Evolutionary conservation across 2,888 invertebrate species (phyloP).

Genomic region (Sinohyriopsis cumingii): DNA sequence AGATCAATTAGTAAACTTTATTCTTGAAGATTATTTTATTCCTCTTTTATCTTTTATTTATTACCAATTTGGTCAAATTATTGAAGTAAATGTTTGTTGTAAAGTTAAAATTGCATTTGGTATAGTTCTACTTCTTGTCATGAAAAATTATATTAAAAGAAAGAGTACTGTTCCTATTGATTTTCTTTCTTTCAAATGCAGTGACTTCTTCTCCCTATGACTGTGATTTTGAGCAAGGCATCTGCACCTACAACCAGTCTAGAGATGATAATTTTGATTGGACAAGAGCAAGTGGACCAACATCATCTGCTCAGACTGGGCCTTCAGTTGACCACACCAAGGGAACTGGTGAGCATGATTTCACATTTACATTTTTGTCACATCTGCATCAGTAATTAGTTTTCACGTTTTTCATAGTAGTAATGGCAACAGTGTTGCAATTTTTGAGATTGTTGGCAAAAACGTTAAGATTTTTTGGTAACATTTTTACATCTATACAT

Average conservation of each 20-base stretch:
- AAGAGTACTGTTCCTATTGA: too few species aligned
- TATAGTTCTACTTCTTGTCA: too few species aligned
- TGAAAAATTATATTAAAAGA: too few species aligned
- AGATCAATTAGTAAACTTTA: too few species aligned
- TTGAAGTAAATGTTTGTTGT: too few species aligned
- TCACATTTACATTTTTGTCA: slow-evolving; percentile 3
- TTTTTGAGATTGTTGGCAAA: not conserved
- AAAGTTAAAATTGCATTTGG: too few species aligned
- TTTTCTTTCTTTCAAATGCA: slow-evolving; percentile 6
- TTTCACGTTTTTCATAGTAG: not conserved
- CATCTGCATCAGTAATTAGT: not conserved
- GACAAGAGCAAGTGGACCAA: slow-evolving; percentile 51
- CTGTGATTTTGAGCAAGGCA: slow-evolving; percentile 57
- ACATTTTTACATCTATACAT: too few species aligned
- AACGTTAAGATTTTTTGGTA: not conserved
- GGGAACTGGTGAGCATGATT: slow-evolving; percentile 50
- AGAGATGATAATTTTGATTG: slow-evolving; percentile 61
- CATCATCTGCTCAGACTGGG: slow-evolving; percentile 48
- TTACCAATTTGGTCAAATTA: too few species aligned
- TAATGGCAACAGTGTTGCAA: not conserved
- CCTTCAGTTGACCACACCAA: slow-evolving; percentile 61
- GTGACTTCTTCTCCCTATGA: slow-evolving; percentile 44
- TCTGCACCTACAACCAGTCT: slow-evolving; percentile 59
- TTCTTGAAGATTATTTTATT: too few species aligned
- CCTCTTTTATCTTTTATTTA: too few species aligned